phyloP scores from a whole-genome alignment of 2,113 vertebrate genomes.

The Turdus rufiventris region DNA sequence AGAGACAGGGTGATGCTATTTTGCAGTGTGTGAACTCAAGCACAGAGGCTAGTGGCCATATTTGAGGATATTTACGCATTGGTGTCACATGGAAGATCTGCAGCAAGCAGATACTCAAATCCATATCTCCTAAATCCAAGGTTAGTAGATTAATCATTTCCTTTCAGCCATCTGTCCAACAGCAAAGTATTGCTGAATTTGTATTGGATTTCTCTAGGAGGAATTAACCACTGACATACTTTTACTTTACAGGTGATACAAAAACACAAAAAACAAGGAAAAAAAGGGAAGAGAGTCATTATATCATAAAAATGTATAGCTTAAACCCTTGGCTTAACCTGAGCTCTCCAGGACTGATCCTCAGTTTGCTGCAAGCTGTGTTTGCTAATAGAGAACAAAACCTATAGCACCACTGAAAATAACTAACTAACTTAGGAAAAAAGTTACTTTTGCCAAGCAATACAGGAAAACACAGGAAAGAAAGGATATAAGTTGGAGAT shows the following conservation, averaged over 20 bases:
- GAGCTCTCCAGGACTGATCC: background rate
- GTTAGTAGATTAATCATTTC: slow-evolving; percentile 53
- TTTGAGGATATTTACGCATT: slow-evolving; percentile 20
- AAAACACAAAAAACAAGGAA: background rate
- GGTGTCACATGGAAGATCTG: slow-evolving; percentile 34
- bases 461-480: background rate
- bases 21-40: background rate
- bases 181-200: slow-evolving; percentile 20
- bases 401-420: background rate
- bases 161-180: slow-evolving; percentile 42
- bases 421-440: background rate
- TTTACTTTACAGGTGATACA: background rate
- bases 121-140: slow-evolving; percentile 52
- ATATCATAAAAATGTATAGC: background rate
- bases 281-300: background rate
- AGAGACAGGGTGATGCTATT: background rate
- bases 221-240: background rate
- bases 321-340: background rate
- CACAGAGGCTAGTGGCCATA: background rate
- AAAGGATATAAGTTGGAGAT: background rate
- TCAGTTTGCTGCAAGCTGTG: background rate
- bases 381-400: background rate
- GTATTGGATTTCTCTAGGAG: slow-evolving; percentile 6
- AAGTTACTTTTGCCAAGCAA: background rate
- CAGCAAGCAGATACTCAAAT: slow-evolving; percentile 31